These are phyloP conservation scores for Porites evermanni DNA, from an alignment of 92 coral and sea anemone genomes.

Conservation along the genomic window DNA sequence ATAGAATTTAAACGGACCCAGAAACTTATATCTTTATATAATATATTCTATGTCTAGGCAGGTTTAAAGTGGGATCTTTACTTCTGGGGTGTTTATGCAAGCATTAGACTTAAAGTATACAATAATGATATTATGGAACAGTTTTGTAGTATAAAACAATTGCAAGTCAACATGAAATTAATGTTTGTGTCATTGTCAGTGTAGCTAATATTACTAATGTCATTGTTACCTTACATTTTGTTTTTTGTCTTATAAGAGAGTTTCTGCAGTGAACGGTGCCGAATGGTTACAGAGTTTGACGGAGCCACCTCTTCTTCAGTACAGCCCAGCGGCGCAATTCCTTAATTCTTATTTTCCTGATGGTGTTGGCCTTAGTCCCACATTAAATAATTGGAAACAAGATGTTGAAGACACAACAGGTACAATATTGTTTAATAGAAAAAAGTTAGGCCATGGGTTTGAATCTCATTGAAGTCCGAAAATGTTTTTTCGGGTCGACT, in stretches of 20 bases:
- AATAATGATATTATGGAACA: no score
- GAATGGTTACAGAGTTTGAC: conserved; percentile 87
- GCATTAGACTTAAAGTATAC: no score
- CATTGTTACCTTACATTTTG: background rate
- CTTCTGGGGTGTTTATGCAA: no score
- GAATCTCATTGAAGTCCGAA: no score
- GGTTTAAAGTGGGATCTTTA: no score
- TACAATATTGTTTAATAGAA: background rate
- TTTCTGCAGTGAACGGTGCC: conserved; percentile 57
- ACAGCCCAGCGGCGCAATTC: conserved; percentile 83
- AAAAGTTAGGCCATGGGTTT: no score
- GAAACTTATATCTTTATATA: no score
- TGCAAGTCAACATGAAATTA: no score
- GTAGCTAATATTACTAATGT: background rate
- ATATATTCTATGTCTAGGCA: no score
- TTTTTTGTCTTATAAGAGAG: conserved; percentile 51
- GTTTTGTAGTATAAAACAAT: no score
- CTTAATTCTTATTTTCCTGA: conserved; percentile 89
- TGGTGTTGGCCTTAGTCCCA: conserved; percentile 95
- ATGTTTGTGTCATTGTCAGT: background rate
- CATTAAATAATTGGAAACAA: conserved; percentile 53
- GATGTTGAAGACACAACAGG: conserved; percentile 34
- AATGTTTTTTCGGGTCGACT: no score
- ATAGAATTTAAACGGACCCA: no score
- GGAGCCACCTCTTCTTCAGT: conserved; percentile 83